Evolutionary conservation across 2,797 vertebrate species (phyloP).

Genomic region (Schizopygopsis pylzovi): DNA sequence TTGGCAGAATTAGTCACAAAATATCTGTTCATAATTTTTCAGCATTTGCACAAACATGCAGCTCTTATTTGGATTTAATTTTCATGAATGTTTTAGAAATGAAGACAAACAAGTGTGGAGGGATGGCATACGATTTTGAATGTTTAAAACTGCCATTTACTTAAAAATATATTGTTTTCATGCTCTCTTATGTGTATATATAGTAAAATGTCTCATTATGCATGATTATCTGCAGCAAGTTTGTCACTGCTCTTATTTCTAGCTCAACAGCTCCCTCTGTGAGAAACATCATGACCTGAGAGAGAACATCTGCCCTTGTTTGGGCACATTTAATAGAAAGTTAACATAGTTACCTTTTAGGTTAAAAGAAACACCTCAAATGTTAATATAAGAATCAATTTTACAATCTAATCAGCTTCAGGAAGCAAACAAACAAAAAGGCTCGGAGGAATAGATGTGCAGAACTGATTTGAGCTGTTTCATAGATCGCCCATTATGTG

Average conservation of each 20-base stretch:
- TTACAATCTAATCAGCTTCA: neutral
- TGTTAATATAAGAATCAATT: neutral
- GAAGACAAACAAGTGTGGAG: neutral
- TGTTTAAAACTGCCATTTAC: neutral
- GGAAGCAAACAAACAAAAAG: constrained; percentile 6
- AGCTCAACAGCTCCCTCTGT: constrained; percentile 82
- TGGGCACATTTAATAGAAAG: constrained; percentile 56
- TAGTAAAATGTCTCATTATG: constrained; percentile 9
- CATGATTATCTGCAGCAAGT: constrained; percentile 51
- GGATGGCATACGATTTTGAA: neutral
- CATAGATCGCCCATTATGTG: neutral
- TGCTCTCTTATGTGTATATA: constrained; percentile 25
- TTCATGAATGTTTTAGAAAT: neutral
- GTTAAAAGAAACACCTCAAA: neutral
- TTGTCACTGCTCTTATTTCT: constrained; percentile 62
- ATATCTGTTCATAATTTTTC: constrained; percentile 8
- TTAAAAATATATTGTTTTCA: constrained; percentile 19
- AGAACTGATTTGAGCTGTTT: neutral
- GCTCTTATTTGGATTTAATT: neutral
- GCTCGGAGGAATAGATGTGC: neutral
- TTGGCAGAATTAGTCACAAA: neutral
- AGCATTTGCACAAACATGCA: neutral
- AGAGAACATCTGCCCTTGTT: constrained; percentile 50
- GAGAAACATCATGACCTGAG: constrained; percentile 60
- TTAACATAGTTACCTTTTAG: constrained; percentile 41